A percentile compares a stretch with the other conserved stretches of the same genome.
Conservation (phyloP, 2,113 vertebrate genomes). For the Brachyhypopomus occidentalis region DNA sequence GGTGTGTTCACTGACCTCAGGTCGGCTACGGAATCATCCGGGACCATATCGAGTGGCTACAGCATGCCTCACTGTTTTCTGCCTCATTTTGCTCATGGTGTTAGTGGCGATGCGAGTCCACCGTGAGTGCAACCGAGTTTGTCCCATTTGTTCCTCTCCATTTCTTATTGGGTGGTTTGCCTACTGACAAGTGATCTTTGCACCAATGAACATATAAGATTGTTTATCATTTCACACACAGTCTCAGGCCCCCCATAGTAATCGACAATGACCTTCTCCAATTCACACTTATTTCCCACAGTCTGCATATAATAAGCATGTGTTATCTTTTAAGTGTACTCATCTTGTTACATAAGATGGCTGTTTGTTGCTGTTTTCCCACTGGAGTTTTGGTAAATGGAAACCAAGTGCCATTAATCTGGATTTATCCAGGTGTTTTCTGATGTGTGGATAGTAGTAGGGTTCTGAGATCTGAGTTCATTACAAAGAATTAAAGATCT, state of each 20-base stretch:
- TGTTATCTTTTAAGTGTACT: neutral
- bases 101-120: constrained; percentile 8
- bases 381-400: neutral
- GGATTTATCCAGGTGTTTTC: neutral
- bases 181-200: neutral
- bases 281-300: neutral
- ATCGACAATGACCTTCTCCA: neutral
- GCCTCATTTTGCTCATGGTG: constrained; percentile 33
- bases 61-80: constrained; percentile 20
- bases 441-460: neutral
- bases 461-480: too few species aligned
- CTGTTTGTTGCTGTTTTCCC: neutral
- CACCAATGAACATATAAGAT: neutral
- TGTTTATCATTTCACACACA: neutral
- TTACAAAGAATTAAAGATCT: too few species aligned
- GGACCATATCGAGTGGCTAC: constrained; percentile 33
- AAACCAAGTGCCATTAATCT: neutral
- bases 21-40: neutral
- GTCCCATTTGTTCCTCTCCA: neutral
- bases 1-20: neutral
- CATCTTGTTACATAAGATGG: neutral
- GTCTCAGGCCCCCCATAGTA: too few species aligned
- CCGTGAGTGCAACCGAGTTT: neutral
- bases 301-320: neutral
- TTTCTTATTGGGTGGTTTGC: neutral